Evolutionary conservation across 2,797 vertebrate genomes (phyloP).

Genomic region (Sylvilagus floridanus): DNA sequence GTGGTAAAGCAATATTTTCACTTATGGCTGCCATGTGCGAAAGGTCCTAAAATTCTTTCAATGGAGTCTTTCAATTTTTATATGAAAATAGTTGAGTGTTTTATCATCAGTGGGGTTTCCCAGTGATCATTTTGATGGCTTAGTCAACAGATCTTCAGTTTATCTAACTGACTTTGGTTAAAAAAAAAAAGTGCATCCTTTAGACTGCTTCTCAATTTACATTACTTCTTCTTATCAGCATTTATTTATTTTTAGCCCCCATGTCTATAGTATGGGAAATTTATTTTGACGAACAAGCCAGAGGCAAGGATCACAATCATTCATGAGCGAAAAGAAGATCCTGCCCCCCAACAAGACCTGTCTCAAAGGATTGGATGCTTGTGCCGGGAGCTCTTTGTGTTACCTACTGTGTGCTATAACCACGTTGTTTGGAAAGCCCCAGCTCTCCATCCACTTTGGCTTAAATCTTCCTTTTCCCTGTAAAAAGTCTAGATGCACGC

Average conservation of each 20-base stretch:
- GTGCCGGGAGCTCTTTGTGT: background rate
- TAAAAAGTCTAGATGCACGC: background rate
- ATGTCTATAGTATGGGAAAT: background rate
- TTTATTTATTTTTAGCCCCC: background rate
- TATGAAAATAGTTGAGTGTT: background rate
- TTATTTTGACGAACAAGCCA: background rate
- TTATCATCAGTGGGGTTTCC: background rate
- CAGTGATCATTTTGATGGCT: background rate
- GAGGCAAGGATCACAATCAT: background rate
- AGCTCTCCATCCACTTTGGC: background rate
- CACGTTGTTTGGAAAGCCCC: background rate
- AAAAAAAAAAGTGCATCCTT: background rate
- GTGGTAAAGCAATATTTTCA: background rate
- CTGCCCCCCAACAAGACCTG: background rate
- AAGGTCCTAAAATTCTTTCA: background rate
- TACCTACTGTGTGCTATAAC: background rate
- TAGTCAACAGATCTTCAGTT: background rate
- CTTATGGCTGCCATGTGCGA: background rate
- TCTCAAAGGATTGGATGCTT: background rate
- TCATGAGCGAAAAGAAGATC: background rate
- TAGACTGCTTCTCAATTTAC: background rate
- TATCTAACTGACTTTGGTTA: background rate
- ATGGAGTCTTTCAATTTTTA: background rate
- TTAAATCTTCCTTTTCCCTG: background rate
- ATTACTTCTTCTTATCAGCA: background rate